phyloP scores from a whole-genome alignment of 2,888 invertebrate species.

The Trichopoda pennipes region DNA sequence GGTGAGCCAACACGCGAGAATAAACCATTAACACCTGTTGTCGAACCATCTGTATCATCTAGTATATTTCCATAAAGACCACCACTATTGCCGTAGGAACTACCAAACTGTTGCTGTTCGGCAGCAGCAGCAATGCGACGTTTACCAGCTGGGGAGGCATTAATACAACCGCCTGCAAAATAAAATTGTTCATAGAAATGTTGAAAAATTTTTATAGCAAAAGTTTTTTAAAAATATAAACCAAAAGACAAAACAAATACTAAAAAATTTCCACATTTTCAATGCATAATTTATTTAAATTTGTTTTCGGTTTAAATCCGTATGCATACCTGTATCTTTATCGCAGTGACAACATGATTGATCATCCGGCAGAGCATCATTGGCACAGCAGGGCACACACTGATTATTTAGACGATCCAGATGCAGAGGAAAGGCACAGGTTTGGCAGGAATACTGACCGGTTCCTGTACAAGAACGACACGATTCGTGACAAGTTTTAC shows the following conservation, averaged over 20 bases:
- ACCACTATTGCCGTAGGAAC: constrained; percentile 71
- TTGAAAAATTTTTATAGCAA: neutral
- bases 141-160: constrained; percentile 88
- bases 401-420: constrained; percentile 88
- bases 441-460: constrained; percentile 86
- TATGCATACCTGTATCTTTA: constrained; percentile 84
- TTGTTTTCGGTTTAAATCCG: neutral
- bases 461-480: constrained; percentile 87
- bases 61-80: constrained; percentile 71
- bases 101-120: constrained; percentile 78
- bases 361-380: constrained; percentile 80
- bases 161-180: constrained; percentile 86
- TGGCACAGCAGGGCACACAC: constrained; percentile 88
- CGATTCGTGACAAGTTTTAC: constrained; percentile 85
- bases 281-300: neutral
- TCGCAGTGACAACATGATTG: constrained; percentile 87
- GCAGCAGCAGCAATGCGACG: constrained; percentile 85
- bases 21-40: constrained; percentile 73
- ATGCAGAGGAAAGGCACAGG: constrained; percentile 85
- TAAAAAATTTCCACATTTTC: neutral
- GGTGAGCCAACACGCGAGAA: constrained; percentile 80
- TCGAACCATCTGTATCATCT: constrained; percentile 66
- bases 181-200: neutral
- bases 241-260: neutral
- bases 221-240: too few relatives aligned